Evolutionary conservation across 1,140 invertebrate genomes (phyloP).

Genomic region (Augochlora pura): DNA sequence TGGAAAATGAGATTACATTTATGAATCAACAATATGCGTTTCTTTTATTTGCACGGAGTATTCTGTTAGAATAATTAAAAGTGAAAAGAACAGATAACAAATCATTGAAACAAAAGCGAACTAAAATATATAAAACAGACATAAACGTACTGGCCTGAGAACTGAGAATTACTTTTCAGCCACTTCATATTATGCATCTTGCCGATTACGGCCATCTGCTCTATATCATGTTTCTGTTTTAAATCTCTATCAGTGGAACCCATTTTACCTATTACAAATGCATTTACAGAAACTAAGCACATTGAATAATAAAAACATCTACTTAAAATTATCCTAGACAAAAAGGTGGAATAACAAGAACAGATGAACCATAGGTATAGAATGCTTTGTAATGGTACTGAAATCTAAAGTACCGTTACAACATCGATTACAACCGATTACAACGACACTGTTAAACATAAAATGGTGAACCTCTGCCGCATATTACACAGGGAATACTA

Average conservation of each 20-base stretch:
- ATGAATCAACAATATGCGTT: not conserved
- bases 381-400: not conserved
- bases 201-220: slow-evolving; percentile 47
- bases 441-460: not conserved
- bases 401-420: not conserved
- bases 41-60: not conserved
- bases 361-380: too few relatives aligned
- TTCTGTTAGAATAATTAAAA: not conserved
- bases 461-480: not conserved
- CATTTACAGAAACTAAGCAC: slow-evolving; percentile 30
- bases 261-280: slow-evolving; percentile 55
- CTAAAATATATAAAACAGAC: slow-evolving; percentile 28
- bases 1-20: not conserved
- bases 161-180: slow-evolving; percentile 57
- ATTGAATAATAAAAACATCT: slow-evolving; percentile 14
- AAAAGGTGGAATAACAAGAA: not conserved
- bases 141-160: slow-evolving; percentile 55
- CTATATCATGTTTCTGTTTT: slow-evolving; percentile 29
- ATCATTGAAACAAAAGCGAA: slow-evolving; percentile 9
- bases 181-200: slow-evolving; percentile 64
- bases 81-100: not conserved
- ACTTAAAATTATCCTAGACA: not conserved
- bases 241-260: slow-evolving; percentile 45
- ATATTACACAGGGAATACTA: not conserved
- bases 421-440: not conserved